These are phyloP conservation scores for Cathartes aura DNA, from an alignment of 2,113 vertebrate species.

Conservation along the genomic window DNA sequence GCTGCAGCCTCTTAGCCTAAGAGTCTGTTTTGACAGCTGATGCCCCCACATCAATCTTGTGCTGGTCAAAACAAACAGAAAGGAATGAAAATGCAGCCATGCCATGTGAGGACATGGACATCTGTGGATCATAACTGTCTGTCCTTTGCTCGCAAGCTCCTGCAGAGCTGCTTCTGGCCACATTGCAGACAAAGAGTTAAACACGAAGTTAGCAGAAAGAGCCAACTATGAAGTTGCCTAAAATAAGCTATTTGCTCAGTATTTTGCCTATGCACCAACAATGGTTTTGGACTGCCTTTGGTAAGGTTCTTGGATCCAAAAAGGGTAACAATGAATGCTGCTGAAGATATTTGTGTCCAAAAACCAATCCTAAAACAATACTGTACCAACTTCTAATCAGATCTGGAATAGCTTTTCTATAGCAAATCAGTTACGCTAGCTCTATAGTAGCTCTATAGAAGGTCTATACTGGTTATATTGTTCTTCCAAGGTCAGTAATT, in stretches of 20 bases:
- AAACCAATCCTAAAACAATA: background rate
- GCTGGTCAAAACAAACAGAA: background rate
- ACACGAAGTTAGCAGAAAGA: background rate
- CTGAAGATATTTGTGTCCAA: background rate
- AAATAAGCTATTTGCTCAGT: background rate
- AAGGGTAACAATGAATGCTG: background rate
- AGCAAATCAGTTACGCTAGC: background rate
- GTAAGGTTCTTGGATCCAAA: background rate
- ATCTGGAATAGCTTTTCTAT: background rate
- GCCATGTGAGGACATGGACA: background rate
- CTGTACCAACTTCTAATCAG: background rate
- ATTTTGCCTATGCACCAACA: rapidly evolving
- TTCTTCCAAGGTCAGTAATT: background rate
- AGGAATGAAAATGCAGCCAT: background rate
- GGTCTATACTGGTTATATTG: background rate
- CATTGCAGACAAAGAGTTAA: background rate
- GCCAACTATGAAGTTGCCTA: background rate
- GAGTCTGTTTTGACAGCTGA: background rate
- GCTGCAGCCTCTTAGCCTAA: background rate
- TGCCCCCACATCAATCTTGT: background rate
- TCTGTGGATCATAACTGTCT: background rate
- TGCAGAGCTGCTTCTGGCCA: background rate
- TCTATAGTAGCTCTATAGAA: background rate
- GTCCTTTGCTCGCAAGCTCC: background rate
- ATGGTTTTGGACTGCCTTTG: background rate